These are phyloP conservation scores for Paramormyrops hopkinsi DNA, from an alignment of 2,797 vertebrate species.

Conservation along the genomic window DNA sequence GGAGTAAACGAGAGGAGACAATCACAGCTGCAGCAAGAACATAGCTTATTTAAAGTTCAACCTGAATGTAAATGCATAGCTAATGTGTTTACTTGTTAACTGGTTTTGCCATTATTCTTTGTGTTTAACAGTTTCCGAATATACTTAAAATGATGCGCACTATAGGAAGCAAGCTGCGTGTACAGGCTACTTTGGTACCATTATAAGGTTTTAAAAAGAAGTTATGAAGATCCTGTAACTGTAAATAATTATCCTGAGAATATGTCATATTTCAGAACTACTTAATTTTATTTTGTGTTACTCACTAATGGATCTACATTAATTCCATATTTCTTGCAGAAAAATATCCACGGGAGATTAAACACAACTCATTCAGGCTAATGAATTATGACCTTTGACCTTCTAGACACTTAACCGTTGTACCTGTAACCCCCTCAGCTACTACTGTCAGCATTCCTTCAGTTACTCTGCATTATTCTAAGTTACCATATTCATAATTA, in stretches of 20 bases:
- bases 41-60: background rate
- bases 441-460: slow-evolving; percentile 46
- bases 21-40: background rate
- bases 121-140: background rate
- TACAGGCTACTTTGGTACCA: background rate
- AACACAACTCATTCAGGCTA: slow-evolving; percentile 39
- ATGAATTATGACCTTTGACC: slow-evolving; percentile 7
- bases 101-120: background rate
- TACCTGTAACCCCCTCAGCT: slow-evolving; percentile 34
- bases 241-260: background rate
- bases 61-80: background rate
- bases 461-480: slow-evolving; percentile 56
- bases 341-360: slow-evolving; percentile 28
- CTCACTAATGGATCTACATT: background rate
- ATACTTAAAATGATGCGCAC: background rate
- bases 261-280: background rate
- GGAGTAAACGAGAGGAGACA: background rate
- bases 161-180: background rate
- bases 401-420: slow-evolving; percentile 28
- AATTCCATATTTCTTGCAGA: background rate
- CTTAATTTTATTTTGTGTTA: background rate
- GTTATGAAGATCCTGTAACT: background rate
- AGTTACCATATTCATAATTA: slow-evolving; percentile 59
- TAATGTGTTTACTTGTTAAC: background rate
- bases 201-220: background rate